Percentiles rank a stretch among this genome's conserved stretches.
These are phyloP conservation scores for Pseudanteris insignis DNA, from an alignment of 2,888 invertebrate genomes.

Conservation along the genomic window DNA sequence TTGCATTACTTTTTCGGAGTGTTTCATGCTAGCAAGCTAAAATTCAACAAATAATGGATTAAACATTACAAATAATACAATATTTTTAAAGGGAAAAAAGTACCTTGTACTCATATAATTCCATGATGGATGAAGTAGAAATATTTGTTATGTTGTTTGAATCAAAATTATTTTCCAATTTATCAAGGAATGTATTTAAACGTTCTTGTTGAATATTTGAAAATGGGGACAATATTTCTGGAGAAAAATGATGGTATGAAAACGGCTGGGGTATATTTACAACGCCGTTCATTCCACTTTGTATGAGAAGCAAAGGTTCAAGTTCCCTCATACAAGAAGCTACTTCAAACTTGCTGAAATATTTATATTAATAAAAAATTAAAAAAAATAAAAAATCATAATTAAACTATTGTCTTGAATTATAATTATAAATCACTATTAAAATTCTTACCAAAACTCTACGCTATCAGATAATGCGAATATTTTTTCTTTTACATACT, in stretches of 20 bases:
- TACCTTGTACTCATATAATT: slow-evolving; percentile 76
- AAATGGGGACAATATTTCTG: slow-evolving; percentile 60
- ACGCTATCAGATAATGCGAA: slow-evolving; percentile 56
- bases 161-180: slow-evolving; percentile 66
- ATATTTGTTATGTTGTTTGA: slow-evolving; percentile 70
- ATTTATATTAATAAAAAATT: not conserved
- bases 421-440: no score
- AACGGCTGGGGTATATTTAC: slow-evolving; percentile 21
- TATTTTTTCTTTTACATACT: slow-evolving; percentile 65
- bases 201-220: slow-evolving; percentile 69
- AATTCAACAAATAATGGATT: no score
- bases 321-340: slow-evolving; percentile 60
- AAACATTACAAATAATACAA: no score
- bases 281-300: slow-evolving; percentile 45
- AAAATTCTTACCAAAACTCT: slow-evolving; percentile 8
- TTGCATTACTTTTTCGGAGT: slow-evolving; percentile 68
- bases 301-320: slow-evolving; percentile 59
- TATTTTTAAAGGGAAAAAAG: no score
- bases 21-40: slow-evolving; percentile 68
- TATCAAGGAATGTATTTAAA: slow-evolving; percentile 68
- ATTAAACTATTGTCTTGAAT: no score
- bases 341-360: slow-evolving; percentile 49
- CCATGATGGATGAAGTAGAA: slow-evolving; percentile 76
- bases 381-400: not conserved
- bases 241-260: slow-evolving; percentile 16